Conservation (phyloP, 1,140 invertebrate species). For the Philopotamus ludificatus region DNA sequence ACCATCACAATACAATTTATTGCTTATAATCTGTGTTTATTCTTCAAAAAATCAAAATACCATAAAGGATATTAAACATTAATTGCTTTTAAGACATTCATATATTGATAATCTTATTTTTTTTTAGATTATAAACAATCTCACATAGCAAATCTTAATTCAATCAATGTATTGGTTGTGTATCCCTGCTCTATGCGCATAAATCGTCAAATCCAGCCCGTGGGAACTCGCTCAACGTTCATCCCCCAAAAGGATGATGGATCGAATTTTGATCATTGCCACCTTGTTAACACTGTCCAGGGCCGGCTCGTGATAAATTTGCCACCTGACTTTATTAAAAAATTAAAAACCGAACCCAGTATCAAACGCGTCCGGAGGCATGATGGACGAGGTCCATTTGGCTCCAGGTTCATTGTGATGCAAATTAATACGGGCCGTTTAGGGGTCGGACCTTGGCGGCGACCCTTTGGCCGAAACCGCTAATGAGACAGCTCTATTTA, state of each 20-base stretch:
- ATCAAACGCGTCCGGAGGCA: not conserved
- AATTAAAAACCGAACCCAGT: not conserved
- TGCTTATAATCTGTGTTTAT: too few relatives aligned
- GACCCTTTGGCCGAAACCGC: conserved; percentile 18
- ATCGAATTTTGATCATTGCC: not conserved
- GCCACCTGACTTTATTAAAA: not conserved
- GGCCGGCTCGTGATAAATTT: not conserved
- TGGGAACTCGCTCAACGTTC: not conserved
- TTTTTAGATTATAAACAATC: too few relatives aligned
- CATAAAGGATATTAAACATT: too few relatives aligned
- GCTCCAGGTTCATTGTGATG: conserved; percentile 20
- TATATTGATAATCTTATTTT: too few relatives aligned
- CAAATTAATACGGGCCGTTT: conserved; percentile 10
- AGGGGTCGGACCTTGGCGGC: not conserved
- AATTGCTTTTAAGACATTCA: too few relatives aligned
- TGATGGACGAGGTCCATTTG: conserved; percentile 19
- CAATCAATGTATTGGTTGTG: too few relatives aligned
- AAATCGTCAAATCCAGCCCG: not conserved
- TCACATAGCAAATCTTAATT: too few relatives aligned
- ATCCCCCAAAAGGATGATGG: not conserved
- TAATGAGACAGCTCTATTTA: conserved; percentile 40
- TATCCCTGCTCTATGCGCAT: too few relatives aligned
- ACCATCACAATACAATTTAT: too few relatives aligned
- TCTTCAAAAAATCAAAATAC: too few relatives aligned
- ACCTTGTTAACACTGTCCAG: not conserved